phyloP scores from a whole-genome alignment of 2,888 invertebrate species.

The Thymelicus sylvestris region DNA sequence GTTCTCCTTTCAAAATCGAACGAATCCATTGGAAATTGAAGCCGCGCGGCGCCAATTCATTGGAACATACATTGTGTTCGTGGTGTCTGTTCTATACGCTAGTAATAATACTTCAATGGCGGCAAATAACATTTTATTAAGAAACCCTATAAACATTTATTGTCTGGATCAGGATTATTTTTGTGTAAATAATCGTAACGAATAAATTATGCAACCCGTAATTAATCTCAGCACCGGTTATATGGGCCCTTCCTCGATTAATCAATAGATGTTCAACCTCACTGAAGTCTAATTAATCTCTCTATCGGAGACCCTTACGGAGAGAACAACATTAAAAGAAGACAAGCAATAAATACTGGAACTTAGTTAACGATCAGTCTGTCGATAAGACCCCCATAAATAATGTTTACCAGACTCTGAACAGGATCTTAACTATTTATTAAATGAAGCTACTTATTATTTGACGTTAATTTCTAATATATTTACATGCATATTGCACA shows the following conservation, averaged over 20 bases:
- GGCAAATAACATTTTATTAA: too few species aligned
- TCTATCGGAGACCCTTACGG: slow-evolving; percentile 5
- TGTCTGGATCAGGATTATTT: neutral
- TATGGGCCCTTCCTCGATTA: neutral
- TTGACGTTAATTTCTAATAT: neutral
- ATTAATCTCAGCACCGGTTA: neutral
- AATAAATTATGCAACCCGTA: neutral
- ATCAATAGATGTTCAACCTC: slow-evolving; percentile 13
- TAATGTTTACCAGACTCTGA: slow-evolving; percentile 16
- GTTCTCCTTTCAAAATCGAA: too few species aligned
- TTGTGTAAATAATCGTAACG: neutral
- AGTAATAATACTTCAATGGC: too few species aligned
- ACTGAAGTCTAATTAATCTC: slow-evolving; percentile 15
- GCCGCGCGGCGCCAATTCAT: too few species aligned
- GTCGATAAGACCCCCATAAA: slow-evolving; percentile 22
- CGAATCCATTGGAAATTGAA: too few species aligned
- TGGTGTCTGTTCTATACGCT: too few species aligned
- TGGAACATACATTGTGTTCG: too few species aligned
- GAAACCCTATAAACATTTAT: too few species aligned
- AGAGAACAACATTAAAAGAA: slow-evolving; percentile 19
- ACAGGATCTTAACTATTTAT: neutral
- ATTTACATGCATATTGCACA: too few species aligned
- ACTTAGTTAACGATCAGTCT: slow-evolving; percentile 26
- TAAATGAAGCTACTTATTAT: neutral
- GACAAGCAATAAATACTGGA: slow-evolving; percentile 29